Base-by-base conservation (phyloP, 2,888 invertebrate species). In the Tachina lurida region DNA sequence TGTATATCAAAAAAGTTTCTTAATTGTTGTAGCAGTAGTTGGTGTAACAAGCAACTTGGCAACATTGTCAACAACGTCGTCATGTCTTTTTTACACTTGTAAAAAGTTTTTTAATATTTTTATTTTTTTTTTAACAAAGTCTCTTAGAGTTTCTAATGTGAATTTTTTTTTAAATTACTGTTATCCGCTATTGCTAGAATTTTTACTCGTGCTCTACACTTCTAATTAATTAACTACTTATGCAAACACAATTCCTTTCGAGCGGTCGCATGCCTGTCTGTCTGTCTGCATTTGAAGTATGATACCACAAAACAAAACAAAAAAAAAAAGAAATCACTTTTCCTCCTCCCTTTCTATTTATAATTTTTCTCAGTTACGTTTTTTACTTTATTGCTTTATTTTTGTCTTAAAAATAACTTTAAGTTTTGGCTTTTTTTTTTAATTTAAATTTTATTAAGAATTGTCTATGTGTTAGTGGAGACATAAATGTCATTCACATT, bases 1-100 rank as follows among this genome's bases (percentile, higher is more conserved):
- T 89, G 88, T 87, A 88, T 90, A 88, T 89, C 88, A 90, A 90
- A 90, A 90, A 87, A 88, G 87, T 87, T 88, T 89, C 87, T 86
- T 88, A 88, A 67, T 62, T 84, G 83, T 77, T 84, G 77, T 73
- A 84, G 67, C 73, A 67, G 67, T 73, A 78, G 77, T 54, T 84
- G 83, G 67, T 78, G 67, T 67, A 77, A 65, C 84, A 71, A 86
- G 63, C 87, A 78, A 84, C 78, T 79, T 87, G 83, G 77, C 84
- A 87, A 84, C 83, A 84, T 86, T 78, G 71, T 65, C 60, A 80
- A 47, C 56, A 87, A 84, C 68, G 84, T 54, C 77, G 83, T 85
- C 83, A 84, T 78, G 73, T 74, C 83, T 84, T 68, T 19, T 73
- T 73, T 63, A 74, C 68, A 62, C 68, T 74, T 52, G 7, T 31